These are phyloP conservation scores for Chiloscyllium plagiosum DNA, from an alignment of 2,113 vertebrate species.

Conservation along the genomic window DNA sequence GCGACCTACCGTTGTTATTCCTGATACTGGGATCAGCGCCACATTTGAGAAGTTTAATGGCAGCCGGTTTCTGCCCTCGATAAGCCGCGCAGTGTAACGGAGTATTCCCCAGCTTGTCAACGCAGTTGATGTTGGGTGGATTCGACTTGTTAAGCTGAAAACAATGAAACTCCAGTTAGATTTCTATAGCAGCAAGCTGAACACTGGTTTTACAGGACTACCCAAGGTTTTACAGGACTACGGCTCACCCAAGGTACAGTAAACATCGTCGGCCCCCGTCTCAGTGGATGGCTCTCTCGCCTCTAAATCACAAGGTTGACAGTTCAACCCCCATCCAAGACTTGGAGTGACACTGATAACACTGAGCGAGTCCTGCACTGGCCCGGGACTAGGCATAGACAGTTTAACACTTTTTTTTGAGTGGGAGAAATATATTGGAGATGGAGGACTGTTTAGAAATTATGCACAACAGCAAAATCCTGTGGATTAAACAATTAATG, in stretches of 20 bases:
- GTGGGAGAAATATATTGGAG: no score
- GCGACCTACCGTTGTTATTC: constrained; percentile 72
- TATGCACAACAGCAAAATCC: no score
- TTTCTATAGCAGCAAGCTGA: background rate
- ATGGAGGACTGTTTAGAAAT: no score
- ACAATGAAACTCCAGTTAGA: background rate
- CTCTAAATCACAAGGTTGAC: background rate
- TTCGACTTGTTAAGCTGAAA: constrained; percentile 67
- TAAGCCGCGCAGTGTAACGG: constrained; percentile 83
- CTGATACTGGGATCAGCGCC: constrained; percentile 66
- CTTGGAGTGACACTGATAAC: background rate
- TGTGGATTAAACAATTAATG: no score
- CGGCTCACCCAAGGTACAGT: background rate
- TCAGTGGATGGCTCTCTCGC: background rate
- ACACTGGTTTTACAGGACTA: background rate
- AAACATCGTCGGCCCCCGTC: background rate
- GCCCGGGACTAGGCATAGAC: background rate
- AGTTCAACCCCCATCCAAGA: background rate
- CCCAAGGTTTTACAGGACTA: no score
- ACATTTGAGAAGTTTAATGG: constrained; percentile 72
- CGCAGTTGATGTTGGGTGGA: constrained; percentile 74
- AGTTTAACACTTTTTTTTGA: no score
- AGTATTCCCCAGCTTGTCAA: constrained; percentile 78
- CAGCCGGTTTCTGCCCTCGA: constrained; percentile 79
- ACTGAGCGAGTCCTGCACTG: background rate